A percentile compares a stretch with the other conserved stretches of the same genome.
Conservation (phyloP, 2,888 invertebrate genomes). For the Pandemis corylana region DNA sequence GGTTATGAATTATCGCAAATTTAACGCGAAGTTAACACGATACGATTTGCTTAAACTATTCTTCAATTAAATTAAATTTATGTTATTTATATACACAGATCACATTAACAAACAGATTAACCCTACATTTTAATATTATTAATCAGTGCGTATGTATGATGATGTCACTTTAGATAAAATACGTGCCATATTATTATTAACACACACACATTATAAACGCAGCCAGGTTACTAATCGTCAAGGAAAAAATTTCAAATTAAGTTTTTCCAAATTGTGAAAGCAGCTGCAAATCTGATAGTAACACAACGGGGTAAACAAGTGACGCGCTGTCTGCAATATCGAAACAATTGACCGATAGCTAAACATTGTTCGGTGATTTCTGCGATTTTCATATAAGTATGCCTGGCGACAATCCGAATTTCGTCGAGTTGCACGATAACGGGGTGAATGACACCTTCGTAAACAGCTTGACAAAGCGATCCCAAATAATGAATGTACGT, state of each 20-base stretch:
- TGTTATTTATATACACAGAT: too few relatives aligned
- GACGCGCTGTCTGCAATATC: slow-evolving; percentile 23
- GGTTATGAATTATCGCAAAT: too few relatives aligned
- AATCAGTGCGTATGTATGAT: too few relatives aligned
- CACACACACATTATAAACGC: too few relatives aligned
- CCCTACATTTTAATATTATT: too few relatives aligned
- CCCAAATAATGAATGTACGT: slow-evolving; percentile 52
- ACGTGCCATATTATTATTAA: too few relatives aligned
- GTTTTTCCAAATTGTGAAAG: not conserved
- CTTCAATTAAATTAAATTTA: too few relatives aligned
- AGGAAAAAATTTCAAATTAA: not conserved
- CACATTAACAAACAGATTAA: too few relatives aligned
- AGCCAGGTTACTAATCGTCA: too few relatives aligned
- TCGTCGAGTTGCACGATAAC: slow-evolving; percentile 65
- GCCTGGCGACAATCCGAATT: slow-evolving; percentile 54
- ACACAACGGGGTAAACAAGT: not conserved
- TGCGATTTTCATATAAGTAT: slow-evolving; percentile 29
- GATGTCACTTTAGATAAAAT: too few relatives aligned
- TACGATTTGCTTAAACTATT: too few relatives aligned
- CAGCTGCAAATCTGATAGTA: not conserved
- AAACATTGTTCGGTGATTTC: slow-evolving; percentile 40
- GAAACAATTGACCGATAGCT: slow-evolving; percentile 43
- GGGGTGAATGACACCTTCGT: slow-evolving; percentile 72
- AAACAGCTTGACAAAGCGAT: slow-evolving; percentile 59
- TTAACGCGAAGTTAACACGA: too few relatives aligned